Evolutionary conservation across 2,113 vertebrate genomes (phyloP).

Genomic region (Bubo scandiacus): DNA sequence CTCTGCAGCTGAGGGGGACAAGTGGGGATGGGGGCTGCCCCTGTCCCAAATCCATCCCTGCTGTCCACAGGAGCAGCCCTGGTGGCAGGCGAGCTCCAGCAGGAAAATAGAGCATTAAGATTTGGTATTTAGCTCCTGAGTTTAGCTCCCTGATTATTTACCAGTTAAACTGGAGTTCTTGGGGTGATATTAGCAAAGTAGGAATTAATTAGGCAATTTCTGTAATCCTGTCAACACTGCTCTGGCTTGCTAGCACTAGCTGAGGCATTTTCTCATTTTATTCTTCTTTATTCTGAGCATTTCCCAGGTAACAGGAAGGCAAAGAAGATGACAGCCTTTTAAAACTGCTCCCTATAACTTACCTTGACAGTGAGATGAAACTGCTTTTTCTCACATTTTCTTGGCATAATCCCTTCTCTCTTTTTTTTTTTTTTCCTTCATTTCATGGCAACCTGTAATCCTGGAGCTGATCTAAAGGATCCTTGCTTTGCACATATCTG

Average conservation of each 20-base stretch:
- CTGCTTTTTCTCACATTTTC: background rate
- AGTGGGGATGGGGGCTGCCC: fast-evolving
- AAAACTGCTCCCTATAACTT: background rate
- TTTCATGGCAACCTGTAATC: background rate
- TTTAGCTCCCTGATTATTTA: conserved; percentile 12
- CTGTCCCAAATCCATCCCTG: background rate
- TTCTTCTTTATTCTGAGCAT: background rate
- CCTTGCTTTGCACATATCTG: conserved; percentile 12
- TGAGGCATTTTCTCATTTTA: conserved; percentile 4
- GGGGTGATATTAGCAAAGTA: conserved; percentile 56
- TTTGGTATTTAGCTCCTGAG: background rate
- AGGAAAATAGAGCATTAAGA: background rate
- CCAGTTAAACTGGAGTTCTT: background rate
- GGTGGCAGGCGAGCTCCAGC: background rate
- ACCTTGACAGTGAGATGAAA: background rate
- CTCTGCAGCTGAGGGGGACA: background rate
- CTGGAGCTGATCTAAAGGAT: background rate
- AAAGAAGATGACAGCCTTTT: background rate
- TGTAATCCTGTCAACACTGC: conserved; percentile 51
- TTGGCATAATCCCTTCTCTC: background rate
- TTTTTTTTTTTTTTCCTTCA: background rate
- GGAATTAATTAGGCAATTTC: conserved; percentile 58
- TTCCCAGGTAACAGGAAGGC: background rate
- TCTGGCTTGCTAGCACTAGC: conserved; percentile 33
- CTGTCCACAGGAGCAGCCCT: background rate